Evolutionary conservation across 2,888 invertebrate species (phyloP).

Genomic region (Exocentrus adspersus): DNA sequence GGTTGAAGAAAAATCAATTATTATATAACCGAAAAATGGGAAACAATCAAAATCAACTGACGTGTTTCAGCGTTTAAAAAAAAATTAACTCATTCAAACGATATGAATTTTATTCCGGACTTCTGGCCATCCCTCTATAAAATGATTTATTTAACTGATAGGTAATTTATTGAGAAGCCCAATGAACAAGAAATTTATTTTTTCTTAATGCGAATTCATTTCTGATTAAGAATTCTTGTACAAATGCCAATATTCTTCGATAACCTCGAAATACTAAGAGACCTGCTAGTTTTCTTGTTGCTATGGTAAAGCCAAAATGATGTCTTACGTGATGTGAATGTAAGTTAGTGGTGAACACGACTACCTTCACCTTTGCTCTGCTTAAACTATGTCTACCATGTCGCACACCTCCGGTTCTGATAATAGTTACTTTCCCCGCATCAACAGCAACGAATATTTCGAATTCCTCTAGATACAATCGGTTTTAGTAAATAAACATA

Average conservation of each 20-base stretch:
- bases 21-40: too few relatives aligned
- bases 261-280: conserved; percentile 11
- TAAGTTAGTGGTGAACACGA: conserved; percentile 31
- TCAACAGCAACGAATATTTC: conserved; percentile 20
- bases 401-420: conserved; percentile 15
- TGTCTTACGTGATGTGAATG: conserved; percentile 31
- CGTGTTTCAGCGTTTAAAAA: too few relatives aligned
- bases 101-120: too few relatives aligned
- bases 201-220: too few relatives aligned
- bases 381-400: conserved; percentile 23
- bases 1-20: too few relatives aligned
- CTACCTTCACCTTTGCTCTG: conserved; percentile 34
- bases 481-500: conserved; percentile 16
- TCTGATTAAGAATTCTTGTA: too few relatives aligned
- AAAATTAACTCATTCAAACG: too few relatives aligned
- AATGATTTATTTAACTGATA: too few relatives aligned
- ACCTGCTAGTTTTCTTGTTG: conserved; percentile 28
- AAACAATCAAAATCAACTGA: too few relatives aligned
- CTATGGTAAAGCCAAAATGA: conserved; percentile 29
- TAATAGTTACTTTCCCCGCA: conserved; percentile 22
- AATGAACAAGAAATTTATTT: too few relatives aligned
- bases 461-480: conserved; percentile 19
- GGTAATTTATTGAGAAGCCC: too few relatives aligned
- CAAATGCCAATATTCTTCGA: conserved; percentile 6
- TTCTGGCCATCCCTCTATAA: too few relatives aligned